Conservation (phyloP, 2,113 vertebrate species). For the Clupea harengus region DNA sequence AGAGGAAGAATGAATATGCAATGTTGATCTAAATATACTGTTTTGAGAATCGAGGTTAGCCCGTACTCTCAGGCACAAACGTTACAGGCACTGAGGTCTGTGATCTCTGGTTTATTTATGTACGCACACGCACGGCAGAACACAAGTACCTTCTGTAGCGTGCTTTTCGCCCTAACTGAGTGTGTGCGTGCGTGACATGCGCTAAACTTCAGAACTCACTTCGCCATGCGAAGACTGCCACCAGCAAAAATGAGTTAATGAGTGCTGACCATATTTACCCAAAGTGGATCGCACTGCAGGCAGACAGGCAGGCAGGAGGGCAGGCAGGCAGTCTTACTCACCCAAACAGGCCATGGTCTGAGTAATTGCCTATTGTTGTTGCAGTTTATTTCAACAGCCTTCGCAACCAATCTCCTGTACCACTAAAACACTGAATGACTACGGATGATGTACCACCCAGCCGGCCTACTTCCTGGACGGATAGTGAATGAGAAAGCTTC, state of each 20-base stretch:
- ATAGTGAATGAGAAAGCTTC: background rate
- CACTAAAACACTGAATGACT: background rate
- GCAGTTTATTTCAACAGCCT: background rate
- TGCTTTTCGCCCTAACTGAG: background rate
- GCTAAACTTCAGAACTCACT: background rate
- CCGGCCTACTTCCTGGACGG: background rate
- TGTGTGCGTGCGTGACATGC: background rate
- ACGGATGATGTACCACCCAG: background rate
- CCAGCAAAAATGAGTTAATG: background rate
- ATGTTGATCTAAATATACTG: slow-evolving; percentile 5
- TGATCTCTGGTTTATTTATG: background rate
- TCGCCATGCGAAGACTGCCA: background rate
- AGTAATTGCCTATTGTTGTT: background rate
- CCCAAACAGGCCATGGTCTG: background rate
- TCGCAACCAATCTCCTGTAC: background rate
- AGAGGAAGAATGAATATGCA: slow-evolving; percentile 7
- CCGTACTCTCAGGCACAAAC: background rate
- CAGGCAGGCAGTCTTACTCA: background rate
- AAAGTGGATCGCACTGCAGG: background rate
- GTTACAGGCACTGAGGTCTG: background rate
- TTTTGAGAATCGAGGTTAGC: slow-evolving; percentile 5
- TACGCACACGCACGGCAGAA: background rate
- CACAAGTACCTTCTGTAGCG: background rate
- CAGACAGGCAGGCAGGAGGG: too few species aligned
- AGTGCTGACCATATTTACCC: background rate